Base-by-base conservation (phyloP, 2,113 vertebrate genomes). In the Sprattus sprattus region DNA sequence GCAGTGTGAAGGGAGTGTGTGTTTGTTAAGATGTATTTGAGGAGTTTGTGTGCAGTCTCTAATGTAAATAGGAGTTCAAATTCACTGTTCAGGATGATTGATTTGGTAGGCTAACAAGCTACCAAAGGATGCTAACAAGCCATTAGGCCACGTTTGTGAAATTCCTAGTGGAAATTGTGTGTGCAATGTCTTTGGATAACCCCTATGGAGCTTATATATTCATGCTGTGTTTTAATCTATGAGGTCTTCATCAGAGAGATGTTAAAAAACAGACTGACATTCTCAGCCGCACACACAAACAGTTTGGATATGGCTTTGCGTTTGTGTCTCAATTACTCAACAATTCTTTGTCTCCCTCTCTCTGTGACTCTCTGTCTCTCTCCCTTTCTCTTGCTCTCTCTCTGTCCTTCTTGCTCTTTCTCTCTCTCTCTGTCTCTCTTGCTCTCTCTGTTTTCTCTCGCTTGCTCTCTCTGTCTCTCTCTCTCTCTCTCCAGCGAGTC, bases 401-500 rank as follows among this genome's bases (percentile, higher is more conserved):
- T 71, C 83, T 57, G 81, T 85, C 84, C n/a, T n/a, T 64, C 60
- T 64, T 22, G 22, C 60, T 22, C 60, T n/a, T 6, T n/a, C n/a
- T 67, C 22, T 22, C 6, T 67, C 7, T 67, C 64, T 67, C 64
- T 64, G 18, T 64, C n/a, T 64, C 60, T 64, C 22, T 22, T 0
- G 1, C 11, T 1, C 47, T 39, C 39, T 39, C 47, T 4, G n/a
- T 22, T 22, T 13, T 64, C 60, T 64, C 60, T 64, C 60, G 22
- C 60, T 22, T n/a, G n/a, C n/a, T 8, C 25, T 28, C 47, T 15
- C 13, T 89, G 16, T 44, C 50, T 60, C 46, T 82, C 67, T 67
- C 15, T 88, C 84, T 71, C 83, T 57, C 81, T 85, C 84, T 89
- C 18, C 88, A 97, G 96, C 95, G 7, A 91, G 91, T 89, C 96